phyloP scores from a whole-genome alignment of 2,797 vertebrate genomes.

The Cirrhinus molitorella region DNA sequence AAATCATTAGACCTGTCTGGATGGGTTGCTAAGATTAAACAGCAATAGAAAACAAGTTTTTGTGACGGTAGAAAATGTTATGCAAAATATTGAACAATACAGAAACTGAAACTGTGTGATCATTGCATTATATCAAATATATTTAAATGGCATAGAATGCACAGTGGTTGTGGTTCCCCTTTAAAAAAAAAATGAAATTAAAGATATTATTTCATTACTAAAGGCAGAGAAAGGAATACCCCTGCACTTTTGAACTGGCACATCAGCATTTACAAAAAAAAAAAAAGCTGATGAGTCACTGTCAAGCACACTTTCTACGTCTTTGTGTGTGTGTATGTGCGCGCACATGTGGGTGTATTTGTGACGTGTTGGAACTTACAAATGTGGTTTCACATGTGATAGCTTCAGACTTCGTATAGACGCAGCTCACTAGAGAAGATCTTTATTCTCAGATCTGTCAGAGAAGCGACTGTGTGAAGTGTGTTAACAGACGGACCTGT shows the following conservation, averaged over 20 bases:
- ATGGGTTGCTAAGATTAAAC: not conserved
- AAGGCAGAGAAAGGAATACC: not conserved
- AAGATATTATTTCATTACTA: not conserved
- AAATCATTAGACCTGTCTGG: not conserved
- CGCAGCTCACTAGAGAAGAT: not conserved
- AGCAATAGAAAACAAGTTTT: not conserved
- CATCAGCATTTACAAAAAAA: not conserved
- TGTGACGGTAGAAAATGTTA: not conserved
- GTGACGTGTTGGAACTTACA: slow-evolving; percentile 59
- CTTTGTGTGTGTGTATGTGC: not conserved
- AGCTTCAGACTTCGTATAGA: not conserved
- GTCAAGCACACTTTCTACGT: too few species aligned
- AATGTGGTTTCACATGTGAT: slow-evolving; percentile 26
- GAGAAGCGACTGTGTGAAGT: not conserved
- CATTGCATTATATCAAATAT: not conserved
- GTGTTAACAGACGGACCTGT: not conserved
- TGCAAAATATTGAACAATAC: not conserved
- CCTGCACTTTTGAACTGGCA: not conserved
- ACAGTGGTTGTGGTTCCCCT: not conserved
- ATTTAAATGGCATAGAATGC: not conserved
- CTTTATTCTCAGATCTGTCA: not conserved
- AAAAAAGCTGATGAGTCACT: slow-evolving; percentile 28
- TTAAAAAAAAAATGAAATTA: not conserved
- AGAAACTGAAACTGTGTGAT: not conserved
- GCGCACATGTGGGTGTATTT: not conserved